Evolutionary conservation across 1,140 invertebrate genomes (phyloP).

Genomic region (Temnothorax nylanderi): DNA sequence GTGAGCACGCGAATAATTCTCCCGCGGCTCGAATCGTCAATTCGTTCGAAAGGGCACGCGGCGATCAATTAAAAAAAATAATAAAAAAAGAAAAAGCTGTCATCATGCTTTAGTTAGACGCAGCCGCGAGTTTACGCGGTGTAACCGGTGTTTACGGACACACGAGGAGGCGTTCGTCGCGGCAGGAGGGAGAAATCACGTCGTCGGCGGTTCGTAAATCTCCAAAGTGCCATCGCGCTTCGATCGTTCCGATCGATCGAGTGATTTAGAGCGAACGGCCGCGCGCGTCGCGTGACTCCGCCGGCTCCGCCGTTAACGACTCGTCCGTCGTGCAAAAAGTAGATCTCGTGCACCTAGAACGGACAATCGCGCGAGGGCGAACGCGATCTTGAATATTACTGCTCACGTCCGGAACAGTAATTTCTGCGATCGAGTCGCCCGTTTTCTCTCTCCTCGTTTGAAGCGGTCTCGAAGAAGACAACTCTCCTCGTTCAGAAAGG

Average conservation of each 20-base stretch:
- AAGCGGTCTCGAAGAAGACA: neutral
- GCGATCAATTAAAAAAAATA: neutral
- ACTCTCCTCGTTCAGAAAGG: neutral
- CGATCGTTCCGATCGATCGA: constrained; percentile 52
- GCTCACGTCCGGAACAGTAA: constrained; percentile 52
- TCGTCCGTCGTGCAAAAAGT: constrained; percentile 41
- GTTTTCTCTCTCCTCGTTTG: neutral
- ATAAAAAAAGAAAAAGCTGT: neutral
- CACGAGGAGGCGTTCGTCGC: neutral
- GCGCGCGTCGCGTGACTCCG: constrained; percentile 69
- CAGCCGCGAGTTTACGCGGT: neutral
- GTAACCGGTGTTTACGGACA: constrained; percentile 23
- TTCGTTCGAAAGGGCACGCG: neutral
- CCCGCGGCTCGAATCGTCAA: neutral
- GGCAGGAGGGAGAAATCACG: neutral
- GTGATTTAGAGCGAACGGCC: constrained; percentile 56
- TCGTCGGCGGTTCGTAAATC: constrained; percentile 5
- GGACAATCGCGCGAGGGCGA: constrained; percentile 14
- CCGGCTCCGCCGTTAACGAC: constrained; percentile 66
- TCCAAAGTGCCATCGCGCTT: constrained; percentile 35
- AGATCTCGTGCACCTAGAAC: constrained; percentile 38
- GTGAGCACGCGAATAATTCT: neutral
- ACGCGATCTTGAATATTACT: constrained; percentile 66
- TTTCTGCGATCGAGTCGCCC: constrained; percentile 36
- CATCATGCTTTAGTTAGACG: constrained; percentile 10